Percentiles rank a stretch among this genome's conserved stretches.
These are phyloP conservation scores for Drosophila pallidifrons DNA, from an alignment of 1,140 invertebrate genomes.

Conservation along the genomic window DNA sequence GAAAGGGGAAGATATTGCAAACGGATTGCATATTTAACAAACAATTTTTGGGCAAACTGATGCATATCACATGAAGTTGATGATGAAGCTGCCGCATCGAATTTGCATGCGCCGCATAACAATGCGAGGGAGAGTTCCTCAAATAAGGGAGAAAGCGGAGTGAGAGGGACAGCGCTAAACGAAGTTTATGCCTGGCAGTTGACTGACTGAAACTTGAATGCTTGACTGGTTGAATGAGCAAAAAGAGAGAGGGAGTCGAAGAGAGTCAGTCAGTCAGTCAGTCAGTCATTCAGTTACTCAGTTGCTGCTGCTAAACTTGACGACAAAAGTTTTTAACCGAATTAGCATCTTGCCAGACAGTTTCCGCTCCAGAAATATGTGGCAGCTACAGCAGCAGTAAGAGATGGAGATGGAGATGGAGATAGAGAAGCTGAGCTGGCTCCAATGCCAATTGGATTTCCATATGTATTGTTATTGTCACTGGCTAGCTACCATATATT, in stretches of 20 bases:
- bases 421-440: not conserved
- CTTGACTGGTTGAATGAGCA: constrained; percentile 12
- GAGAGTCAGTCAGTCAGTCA: constrained; percentile 16
- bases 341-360: constrained; percentile 82
- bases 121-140: constrained; percentile 44
- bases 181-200: constrained; percentile 60
- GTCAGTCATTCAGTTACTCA: constrained; percentile 20
- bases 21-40: constrained; percentile 60
- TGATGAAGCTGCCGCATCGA: constrained; percentile 51
- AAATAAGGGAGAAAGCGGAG: not conserved
- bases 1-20: not conserved
- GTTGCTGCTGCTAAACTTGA: constrained; percentile 66
- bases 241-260: not conserved
- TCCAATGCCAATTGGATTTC: constrained; percentile 54
- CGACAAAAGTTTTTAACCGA: constrained; percentile 80
- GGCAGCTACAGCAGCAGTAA: not conserved
- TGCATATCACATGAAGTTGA: constrained; percentile 73
- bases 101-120: constrained; percentile 78
- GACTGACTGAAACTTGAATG: constrained; percentile 21
- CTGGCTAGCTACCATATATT: constrained; percentile 20
- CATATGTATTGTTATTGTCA: constrained; percentile 73
- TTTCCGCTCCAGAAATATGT: constrained; percentile 61
- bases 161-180: constrained; percentile 41
- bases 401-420: not conserved
- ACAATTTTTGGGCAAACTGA: constrained; percentile 64